A percentile compares a stretch with the other conserved stretches of the same genome.
Evolutionary conservation across 2,113 vertebrate species (phyloP).

Genomic region (Uropsilus gracilis): DNA sequence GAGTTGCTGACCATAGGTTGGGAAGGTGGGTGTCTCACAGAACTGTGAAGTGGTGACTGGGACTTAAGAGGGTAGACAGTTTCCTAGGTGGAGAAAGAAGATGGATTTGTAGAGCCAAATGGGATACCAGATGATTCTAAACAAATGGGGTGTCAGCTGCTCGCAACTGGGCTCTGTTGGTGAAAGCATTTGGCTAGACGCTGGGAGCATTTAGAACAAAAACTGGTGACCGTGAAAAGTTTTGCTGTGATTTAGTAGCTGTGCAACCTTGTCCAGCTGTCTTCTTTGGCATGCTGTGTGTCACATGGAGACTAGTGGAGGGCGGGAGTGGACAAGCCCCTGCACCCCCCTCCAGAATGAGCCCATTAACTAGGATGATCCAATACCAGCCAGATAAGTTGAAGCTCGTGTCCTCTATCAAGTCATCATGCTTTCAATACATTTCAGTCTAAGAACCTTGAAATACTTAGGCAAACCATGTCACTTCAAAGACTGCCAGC

Average conservation of each 20-base stretch:
- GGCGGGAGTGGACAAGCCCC: neutral
- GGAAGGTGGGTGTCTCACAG: neutral
- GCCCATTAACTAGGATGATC: neutral
- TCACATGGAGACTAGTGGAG: neutral
- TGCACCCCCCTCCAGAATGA: no score
- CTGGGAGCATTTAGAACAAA: slow-evolving; percentile 49
- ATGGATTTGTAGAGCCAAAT: neutral
- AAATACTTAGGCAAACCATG: neutral
- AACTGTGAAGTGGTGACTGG: neutral
- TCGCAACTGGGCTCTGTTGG: slow-evolving; percentile 68
- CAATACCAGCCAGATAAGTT: neutral
- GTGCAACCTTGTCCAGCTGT: neutral
- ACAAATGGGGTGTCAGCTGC: no score
- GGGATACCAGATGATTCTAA: neutral
- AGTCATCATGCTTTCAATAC: neutral
- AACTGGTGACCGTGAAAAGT: slow-evolving; percentile 17
- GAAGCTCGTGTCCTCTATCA: neutral
- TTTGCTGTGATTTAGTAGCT: slow-evolving; percentile 45
- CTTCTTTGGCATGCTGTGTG: neutral
- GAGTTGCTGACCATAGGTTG: neutral
- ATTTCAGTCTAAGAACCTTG: neutral
- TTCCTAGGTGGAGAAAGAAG: neutral
- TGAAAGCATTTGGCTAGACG: slow-evolving; percentile 75
- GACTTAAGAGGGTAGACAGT: neutral
- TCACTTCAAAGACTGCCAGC: neutral